phyloP scores from a whole-genome alignment of 1,140 invertebrate genomes.

The Drosophila erecta region DNA sequence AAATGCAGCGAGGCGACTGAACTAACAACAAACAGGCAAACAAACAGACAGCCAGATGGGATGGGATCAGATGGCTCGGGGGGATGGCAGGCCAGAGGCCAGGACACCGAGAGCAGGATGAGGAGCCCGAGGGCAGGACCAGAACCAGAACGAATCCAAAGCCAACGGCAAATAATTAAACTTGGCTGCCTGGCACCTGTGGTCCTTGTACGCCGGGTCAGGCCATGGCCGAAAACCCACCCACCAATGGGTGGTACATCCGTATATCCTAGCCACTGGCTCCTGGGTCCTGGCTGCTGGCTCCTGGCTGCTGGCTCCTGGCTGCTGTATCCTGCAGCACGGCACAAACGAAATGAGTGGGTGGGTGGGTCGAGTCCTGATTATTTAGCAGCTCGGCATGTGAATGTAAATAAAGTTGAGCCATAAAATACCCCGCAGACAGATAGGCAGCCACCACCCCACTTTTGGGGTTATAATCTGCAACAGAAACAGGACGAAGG shows the following conservation, averaged over 20 bases:
- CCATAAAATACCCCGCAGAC: conserved; percentile 71
- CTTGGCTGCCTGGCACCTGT: conserved; percentile 73
- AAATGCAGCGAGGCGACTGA: conserved; percentile 60
- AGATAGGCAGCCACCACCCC: conserved; percentile 30
- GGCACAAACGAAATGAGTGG: conserved; percentile 39
- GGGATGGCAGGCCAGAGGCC: conserved; percentile 12
- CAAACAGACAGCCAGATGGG: conserved; percentile 35
- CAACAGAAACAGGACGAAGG: conserved; percentile 43
- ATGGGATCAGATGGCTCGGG: neutral
- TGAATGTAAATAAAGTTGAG: conserved; percentile 78
- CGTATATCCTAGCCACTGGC: no score
- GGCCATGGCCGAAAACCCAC: conserved; percentile 30
- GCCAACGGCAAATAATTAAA: conserved; percentile 76
- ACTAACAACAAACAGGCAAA: conserved; percentile 48
- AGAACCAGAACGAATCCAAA: conserved; percentile 32
- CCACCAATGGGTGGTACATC: neutral
- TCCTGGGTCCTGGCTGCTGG: neutral
- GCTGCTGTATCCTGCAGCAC: conserved; percentile 18
- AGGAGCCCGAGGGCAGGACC: conserved; percentile 2
- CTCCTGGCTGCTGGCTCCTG: neutral
- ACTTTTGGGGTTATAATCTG: conserved; percentile 48
- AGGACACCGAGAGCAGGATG: conserved; percentile 1
- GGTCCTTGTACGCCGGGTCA: conserved; percentile 49
- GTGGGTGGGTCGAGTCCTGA: conserved; percentile 15
- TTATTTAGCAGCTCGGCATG: conserved; percentile 57